Base-by-base conservation (phyloP, 2,797 vertebrate species). In the Sitta carolinensis region DNA sequence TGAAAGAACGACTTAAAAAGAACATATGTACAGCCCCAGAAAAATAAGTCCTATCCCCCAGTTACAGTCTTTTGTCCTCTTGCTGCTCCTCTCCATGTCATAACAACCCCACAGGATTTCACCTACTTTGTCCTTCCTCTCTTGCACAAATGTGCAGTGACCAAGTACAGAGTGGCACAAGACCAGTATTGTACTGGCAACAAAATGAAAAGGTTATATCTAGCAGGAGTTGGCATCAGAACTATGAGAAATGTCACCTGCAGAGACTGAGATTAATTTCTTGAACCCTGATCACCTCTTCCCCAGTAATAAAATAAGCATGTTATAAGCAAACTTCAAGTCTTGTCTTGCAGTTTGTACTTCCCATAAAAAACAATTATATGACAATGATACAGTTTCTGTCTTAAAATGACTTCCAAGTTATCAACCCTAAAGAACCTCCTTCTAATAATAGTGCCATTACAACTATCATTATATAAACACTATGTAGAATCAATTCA, bases 181-280 rank as follows among this genome's bases (percentile, higher is more conserved):
- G 70, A 52, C 0, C 43, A n/a, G 15, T 69, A 48, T 62, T 84
- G 48, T 69, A 61, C 58, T 76, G 70, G 36, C 43, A 91, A 48
- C 10, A 32, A 59, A 90, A 84, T 61, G 22, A 81, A 94, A 95
- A 96, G 83, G 80, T 87, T 90, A 87, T 48, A 80, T 84, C 94
- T 93, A 84, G 79, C n/a, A 17, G 18, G 45, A 95, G 90, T 91
- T 84, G 61, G 95, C 76, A 84, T 34, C 62, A 96, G 76, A 93
- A 61, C 32, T 51, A 52, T 79, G 89, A 84, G 40, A 94, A 93
- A 90, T 90, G 51, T 88, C 83, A 93, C 70, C 80, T 88, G 36
- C 51, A 94, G 70, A 84, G 51, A 84, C 38, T 43, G 94, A 93
- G 50, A 90, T 94, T 29, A 94, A 91, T 96, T 93, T 95, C 55